Conservation (phyloP, 2,113 vertebrate species). For the Hippocampus mohnikei region DNA sequence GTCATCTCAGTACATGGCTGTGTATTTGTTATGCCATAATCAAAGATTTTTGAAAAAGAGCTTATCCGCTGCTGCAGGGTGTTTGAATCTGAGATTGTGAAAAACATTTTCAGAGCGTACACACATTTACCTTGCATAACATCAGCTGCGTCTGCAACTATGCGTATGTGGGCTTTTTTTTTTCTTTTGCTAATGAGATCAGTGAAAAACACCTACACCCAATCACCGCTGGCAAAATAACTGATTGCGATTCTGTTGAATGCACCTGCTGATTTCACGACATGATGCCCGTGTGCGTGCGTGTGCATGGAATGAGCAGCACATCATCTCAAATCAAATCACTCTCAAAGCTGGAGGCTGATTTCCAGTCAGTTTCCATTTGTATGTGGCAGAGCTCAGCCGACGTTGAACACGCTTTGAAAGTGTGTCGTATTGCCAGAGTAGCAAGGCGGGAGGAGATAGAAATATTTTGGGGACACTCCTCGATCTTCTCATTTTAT, state of each 20-base stretch:
- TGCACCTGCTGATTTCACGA: conserved; percentile 20
- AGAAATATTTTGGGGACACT: too few species aligned
- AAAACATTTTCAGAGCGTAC: conserved; percentile 6
- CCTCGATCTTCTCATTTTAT: too few species aligned
- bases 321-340: background rate
- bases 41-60: too few species aligned
- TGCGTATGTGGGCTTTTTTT: conserved; percentile 6
- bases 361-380: background rate
- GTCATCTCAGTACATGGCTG: too few species aligned
- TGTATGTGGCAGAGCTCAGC: background rate
- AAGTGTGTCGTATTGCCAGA: background rate
- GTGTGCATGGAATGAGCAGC: background rate
- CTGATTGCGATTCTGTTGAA: conserved; percentile 5
- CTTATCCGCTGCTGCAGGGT: too few species aligned
- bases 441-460: too few species aligned
- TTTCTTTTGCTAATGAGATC: conserved; percentile 32
- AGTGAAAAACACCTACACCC: conserved; percentile 34
- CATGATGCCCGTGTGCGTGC: background rate
- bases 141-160: conserved; percentile 16
- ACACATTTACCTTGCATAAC: conserved; percentile 25
- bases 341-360: background rate
- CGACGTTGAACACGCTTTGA: background rate
- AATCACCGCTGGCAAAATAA: conserved; percentile 1
- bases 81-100: too few species aligned
- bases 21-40: too few species aligned